Conservation (phyloP, 2,113 vertebrate species). For the Salvelinus fontinalis region DNA sequence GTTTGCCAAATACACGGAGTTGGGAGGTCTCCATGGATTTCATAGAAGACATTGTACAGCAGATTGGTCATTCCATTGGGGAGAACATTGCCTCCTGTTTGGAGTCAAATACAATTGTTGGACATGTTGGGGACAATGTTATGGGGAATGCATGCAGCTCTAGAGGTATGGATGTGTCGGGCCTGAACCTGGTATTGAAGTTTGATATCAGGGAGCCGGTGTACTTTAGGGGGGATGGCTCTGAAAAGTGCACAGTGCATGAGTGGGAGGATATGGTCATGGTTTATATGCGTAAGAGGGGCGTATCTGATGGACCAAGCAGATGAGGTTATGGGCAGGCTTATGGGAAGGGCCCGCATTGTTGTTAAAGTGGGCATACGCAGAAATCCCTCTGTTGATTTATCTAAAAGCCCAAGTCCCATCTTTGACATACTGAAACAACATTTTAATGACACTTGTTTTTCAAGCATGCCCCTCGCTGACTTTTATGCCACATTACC, state of each 20-base stretch:
- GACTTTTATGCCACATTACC: neutral
- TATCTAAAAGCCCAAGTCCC: neutral
- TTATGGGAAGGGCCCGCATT: conserved; percentile 22
- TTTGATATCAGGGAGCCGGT: neutral
- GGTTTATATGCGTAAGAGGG: too few relatives aligned
- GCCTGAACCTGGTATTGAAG: too few relatives aligned
- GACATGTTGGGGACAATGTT: neutral
- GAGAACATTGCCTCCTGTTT: conserved; percentile 20
- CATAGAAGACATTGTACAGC: too few relatives aligned
- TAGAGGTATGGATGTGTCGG: too few relatives aligned
- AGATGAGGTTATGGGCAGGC: neutral
- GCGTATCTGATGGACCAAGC: too few relatives aligned
- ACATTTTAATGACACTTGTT: conserved; percentile 28
- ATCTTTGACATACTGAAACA: conserved; percentile 19
- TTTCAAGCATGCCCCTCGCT: conserved; percentile 27
- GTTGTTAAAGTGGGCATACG: conserved; percentile 19
- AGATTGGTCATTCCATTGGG: conserved; percentile 2
- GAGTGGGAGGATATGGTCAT: too few relatives aligned
- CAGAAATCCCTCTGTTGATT: conserved; percentile 14
- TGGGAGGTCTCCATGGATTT: too few relatives aligned
- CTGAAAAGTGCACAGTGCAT: neutral
- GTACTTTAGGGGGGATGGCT: neutral
- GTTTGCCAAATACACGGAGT: too few relatives aligned
- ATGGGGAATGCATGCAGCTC: too few relatives aligned
- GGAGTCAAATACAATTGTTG: neutral